Evolutionary conservation across 2,113 vertebrate genomes (phyloP), one percentile per base, ranked within the genome.

Genomic region (Otocyon megalotis): DNA sequence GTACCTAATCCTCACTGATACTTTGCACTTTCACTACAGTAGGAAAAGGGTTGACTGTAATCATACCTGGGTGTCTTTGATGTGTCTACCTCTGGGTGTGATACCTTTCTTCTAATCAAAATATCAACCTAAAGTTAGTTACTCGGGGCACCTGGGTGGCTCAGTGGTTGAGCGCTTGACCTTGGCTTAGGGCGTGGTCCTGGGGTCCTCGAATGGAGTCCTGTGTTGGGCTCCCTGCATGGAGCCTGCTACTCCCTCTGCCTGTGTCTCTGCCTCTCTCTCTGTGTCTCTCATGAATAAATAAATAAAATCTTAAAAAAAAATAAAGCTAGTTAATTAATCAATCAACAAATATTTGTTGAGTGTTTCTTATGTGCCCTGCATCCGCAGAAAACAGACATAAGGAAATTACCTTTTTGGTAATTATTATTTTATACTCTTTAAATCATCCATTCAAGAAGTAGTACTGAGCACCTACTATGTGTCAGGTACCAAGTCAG

Each of bases 11-110:
- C 84, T 93, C 43, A 90, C 84, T 85, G 91, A 63, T 74, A 92
- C 69, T 96, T 96, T 97, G 92, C 50, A 93, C 87, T 92, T 96
- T 90, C 28, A 92, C 54, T 74, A 87, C 90, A 67, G 43, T 83
- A 86, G 96, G 93, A 83, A 97, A 97, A 97, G 22, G 30, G 72
- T 86, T 91, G 95, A 48, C 86, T 94, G 16, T 97, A 82, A 88
- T 96, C 82, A 89, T 43, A 88, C 20, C 74, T 92, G 62, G 11
- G 17, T 88, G 37, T 76, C 88, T 94, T 96, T 94, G 58, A 96
- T 79, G 48, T 54, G 30, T 89, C 43, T 81, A 2, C 62, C n/a
- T 94, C 67, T 35, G 43, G 30, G 35, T 84, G 30, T 76, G 17
- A 83, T 83, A 82, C 5, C 43, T 83, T 89, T 96, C 67, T 74